phyloP scores from a whole-genome alignment of 2,797 vertebrate species.

The Oryzias dopingdopingensis region DNA sequence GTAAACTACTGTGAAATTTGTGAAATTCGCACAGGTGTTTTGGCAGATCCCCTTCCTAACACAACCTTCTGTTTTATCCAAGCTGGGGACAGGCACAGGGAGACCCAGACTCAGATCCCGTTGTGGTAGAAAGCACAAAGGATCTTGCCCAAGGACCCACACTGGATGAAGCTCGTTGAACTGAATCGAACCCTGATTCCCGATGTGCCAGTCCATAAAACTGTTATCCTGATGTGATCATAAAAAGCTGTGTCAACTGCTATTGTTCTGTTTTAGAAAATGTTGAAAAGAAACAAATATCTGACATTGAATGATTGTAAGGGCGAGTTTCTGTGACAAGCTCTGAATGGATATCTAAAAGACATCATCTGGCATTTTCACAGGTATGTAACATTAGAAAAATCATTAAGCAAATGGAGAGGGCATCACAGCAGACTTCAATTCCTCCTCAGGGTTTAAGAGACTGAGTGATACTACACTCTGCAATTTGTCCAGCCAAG shows the following conservation, averaged over 20 bases:
- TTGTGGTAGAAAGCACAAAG: neutral
- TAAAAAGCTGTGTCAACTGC: neutral
- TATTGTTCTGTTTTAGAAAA: neutral
- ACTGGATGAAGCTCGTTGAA: too few species aligned
- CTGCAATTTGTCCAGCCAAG: conserved; percentile 60
- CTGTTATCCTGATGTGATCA: conserved; percentile 7
- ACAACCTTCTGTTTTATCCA: too few species aligned
- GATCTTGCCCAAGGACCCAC: too few species aligned
- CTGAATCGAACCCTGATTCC: too few species aligned
- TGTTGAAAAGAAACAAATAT: neutral
- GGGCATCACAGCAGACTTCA: conserved; percentile 46
- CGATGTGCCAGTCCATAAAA: neutral
- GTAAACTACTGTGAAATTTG: too few species aligned
- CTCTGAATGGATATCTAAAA: conserved; percentile 64
- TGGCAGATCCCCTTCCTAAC: neutral
- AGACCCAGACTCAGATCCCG: too few species aligned
- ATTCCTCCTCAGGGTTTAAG: conserved; percentile 54
- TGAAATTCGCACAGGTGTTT: too few species aligned
- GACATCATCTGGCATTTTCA: conserved; percentile 69
- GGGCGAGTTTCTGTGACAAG: conserved; percentile 68
- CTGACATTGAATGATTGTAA: conserved; percentile 41
- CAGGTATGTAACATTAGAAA: conserved; percentile 61
- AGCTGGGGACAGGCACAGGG: too few species aligned
- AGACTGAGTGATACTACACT: conserved; percentile 61
- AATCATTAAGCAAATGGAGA: conserved; percentile 66